phyloP scores from a whole-genome alignment of 1,140 invertebrate species.

The Orius insidiosus region DNA sequence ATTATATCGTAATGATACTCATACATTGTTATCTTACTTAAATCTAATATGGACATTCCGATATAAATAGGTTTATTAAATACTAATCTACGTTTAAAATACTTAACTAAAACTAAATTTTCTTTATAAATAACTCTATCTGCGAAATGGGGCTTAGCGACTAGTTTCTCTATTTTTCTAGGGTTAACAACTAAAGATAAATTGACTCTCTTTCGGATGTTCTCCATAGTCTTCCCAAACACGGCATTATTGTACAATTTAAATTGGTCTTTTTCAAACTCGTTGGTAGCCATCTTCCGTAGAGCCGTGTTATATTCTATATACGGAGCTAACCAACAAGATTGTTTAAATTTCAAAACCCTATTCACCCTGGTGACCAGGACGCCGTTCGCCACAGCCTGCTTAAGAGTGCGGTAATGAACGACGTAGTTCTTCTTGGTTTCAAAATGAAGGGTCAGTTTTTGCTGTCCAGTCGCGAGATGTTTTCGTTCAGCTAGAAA shows the following conservation, averaged over 20 bases:
- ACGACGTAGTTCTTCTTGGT: constrained; percentile 28
- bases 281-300: constrained; percentile 24
- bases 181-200: constrained; percentile 22
- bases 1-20: constrained; percentile 16
- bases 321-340: constrained; percentile 28
- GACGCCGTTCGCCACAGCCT: constrained; percentile 28
- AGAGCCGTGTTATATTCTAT: constrained; percentile 27
- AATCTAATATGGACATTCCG: constrained; percentile 15
- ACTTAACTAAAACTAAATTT: constrained; percentile 9
- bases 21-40: constrained; percentile 17
- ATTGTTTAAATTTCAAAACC: constrained; percentile 33
- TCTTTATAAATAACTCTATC: constrained; percentile 10
- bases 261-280: constrained; percentile 29
- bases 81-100: constrained; percentile 2
- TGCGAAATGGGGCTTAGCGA: constrained; percentile 12
- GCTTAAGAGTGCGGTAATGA: constrained; percentile 31
- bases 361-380: constrained; percentile 30
- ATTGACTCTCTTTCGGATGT: constrained; percentile 24
- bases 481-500: constrained; percentile 23
- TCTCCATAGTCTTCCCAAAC: constrained; percentile 31
- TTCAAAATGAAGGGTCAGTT: constrained; percentile 23
- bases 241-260: constrained; percentile 29
- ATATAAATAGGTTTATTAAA: constrained; percentile 16
- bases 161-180: constrained; percentile 5
- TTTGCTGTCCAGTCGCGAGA: constrained; percentile 18